Base-by-base conservation (phyloP, 2,888 invertebrate species). In the Euplagia quadripunctaria region DNA sequence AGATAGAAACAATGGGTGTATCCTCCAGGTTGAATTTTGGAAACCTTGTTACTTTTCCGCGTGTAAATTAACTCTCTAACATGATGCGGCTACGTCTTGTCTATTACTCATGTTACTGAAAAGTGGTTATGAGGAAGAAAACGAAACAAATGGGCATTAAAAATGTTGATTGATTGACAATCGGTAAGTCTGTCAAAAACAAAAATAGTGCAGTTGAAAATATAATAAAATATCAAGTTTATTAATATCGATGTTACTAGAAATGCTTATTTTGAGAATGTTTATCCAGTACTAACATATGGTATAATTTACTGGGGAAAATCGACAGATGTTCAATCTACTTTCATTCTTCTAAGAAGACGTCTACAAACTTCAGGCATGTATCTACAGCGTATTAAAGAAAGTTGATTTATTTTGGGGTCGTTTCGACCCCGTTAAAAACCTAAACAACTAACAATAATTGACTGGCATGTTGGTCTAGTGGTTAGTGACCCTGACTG, bases 241-340 rank as follows among this genome's bases (percentile, higher is more conserved):
- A 68, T 68, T 52, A 68, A 42, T 55, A 68, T 58, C 43, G 61
- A 61, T 61, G 61, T 61, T 61, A 31, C 14, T 61, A 61, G 31
- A 31, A 61, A 61, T 61, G 31, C 20, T 61, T 14, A 14, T 31
- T 61, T 61, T 61, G 12, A 61, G 61, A 61, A 61, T 61, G 61
- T 41, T 42, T n/a, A 68, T 52, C n/a, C 31, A 55, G 17, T 55
- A 52, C 68, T 12, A 11, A 16, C 31, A 42, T 55, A 67, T 41
- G 31, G 14, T 41, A 49, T 7, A 20, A 5, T 51, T 31, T 16
- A 31, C 16, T 20, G 41, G 17, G 46, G 14, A 17, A 61, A 61
- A 61, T 61, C 14, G 31, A 61, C 61, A 61, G 61, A 31, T 61
- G 31, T 61, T 31, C 12, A 31, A 31, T 61, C 4, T 0, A 20